These are phyloP conservation scores for Pelecanus crispus DNA, from an alignment of 2,113 vertebrate species.

Conservation along the genomic window DNA sequence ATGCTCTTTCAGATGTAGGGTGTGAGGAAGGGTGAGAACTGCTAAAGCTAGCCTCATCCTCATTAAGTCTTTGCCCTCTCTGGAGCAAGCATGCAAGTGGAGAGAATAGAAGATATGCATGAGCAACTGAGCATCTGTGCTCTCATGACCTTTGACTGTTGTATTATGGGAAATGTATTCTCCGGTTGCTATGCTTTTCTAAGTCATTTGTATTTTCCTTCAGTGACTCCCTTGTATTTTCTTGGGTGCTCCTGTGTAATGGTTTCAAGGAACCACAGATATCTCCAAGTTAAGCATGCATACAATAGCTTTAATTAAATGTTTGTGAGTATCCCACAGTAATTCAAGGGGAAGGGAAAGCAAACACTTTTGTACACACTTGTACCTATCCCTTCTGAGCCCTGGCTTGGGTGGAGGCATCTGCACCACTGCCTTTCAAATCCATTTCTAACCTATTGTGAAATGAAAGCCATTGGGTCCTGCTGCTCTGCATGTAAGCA, in stretches of 20 bases:
- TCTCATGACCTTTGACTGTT: constrained; percentile 48
- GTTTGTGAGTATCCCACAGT: constrained; percentile 46
- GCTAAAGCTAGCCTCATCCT: constrained; percentile 45
- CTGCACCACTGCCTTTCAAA: neutral
- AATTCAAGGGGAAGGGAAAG: constrained; percentile 37
- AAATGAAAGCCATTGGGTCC: neutral
- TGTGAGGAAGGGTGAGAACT: constrained; percentile 61
- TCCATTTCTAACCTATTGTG: neutral
- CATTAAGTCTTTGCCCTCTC: constrained; percentile 48
- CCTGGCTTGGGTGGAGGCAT: neutral
- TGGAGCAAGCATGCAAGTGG: neutral
- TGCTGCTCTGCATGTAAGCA: neutral
- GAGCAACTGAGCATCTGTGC: constrained; percentile 41
- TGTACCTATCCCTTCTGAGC: neutral
- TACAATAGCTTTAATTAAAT: constrained; percentile 64
- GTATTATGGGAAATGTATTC: constrained; percentile 61
- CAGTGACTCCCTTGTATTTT: constrained; percentile 58
- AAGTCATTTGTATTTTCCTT: constrained; percentile 63
- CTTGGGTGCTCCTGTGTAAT: constrained; percentile 32
- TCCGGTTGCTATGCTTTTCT: constrained; percentile 51
- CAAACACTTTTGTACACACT: constrained; percentile 36
- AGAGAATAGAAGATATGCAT: constrained; percentile 58
- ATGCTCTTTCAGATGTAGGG: constrained; percentile 40
- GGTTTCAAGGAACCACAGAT: constrained; percentile 43
- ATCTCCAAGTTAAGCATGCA: constrained; percentile 49